Percentiles rank a stretch among this genome's conserved stretches.
phyloP scores from a whole-genome alignment of 1,140 invertebrate species.

The Anadara kagoshimensis region DNA sequence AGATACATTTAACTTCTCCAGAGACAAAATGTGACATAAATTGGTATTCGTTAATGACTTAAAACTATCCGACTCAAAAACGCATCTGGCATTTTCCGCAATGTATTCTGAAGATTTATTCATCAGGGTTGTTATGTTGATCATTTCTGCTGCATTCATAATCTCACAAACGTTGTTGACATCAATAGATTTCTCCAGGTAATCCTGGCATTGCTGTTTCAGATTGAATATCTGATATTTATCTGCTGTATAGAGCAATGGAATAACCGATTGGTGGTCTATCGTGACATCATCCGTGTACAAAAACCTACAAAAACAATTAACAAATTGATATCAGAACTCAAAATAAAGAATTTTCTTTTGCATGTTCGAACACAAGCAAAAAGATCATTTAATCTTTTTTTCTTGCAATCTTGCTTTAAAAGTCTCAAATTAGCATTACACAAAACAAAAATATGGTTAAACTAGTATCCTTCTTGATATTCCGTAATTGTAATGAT shows the following conservation, averaged over 20 bases:
- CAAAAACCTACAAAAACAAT: constrained; percentile 27
- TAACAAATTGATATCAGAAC: not conserved
- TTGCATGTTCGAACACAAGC: no score
- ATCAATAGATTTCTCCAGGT: constrained; percentile 29
- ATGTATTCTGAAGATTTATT: constrained; percentile 27
- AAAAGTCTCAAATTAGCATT: no score
- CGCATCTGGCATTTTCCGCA: constrained; percentile 25
- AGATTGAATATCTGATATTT: constrained; percentile 30
- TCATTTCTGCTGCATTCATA: constrained; percentile 32
- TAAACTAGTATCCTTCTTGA: no score
- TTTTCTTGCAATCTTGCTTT: no score
- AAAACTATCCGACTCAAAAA: constrained; percentile 28
- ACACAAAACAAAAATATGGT: no score
- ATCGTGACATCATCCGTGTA: constrained; percentile 34
- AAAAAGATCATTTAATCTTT: no score
- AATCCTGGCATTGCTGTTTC: constrained; percentile 24
- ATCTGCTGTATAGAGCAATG: constrained; percentile 27
- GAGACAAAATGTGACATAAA: constrained; percentile 24
- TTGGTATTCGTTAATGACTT: constrained; percentile 18
- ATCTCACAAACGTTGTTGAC: constrained; percentile 30
- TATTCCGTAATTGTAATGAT: no score
- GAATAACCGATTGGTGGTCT: constrained; percentile 27
- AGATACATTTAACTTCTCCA: constrained; percentile 3
- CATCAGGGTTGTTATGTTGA: constrained; percentile 11
- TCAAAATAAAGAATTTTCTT: no score